phyloP scores from a whole-genome alignment of 2,113 vertebrate species.

The Atrichornis clamosus region DNA sequence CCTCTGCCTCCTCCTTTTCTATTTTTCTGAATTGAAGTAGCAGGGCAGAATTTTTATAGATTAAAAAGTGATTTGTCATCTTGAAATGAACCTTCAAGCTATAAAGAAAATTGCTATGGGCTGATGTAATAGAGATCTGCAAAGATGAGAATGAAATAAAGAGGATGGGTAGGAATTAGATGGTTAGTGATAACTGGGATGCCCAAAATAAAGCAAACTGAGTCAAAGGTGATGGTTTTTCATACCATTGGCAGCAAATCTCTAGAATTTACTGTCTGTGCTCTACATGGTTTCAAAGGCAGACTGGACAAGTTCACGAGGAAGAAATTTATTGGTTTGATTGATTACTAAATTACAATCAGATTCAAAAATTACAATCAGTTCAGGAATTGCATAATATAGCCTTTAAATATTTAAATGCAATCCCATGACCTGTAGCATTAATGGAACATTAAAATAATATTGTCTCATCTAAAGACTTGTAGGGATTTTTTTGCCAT shows the following conservation, averaged over 20 bases:
- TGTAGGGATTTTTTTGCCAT: background rate
- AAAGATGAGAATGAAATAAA: background rate
- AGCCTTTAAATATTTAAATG: background rate
- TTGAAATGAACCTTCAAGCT: background rate
- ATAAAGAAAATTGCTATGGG: background rate
- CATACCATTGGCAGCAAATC: background rate
- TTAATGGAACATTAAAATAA: background rate
- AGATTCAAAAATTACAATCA: background rate
- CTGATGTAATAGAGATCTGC: background rate
- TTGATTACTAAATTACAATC: background rate
- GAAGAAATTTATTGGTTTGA: background rate
- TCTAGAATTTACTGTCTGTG: background rate
- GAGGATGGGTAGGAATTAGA: background rate
- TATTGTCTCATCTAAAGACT: background rate
- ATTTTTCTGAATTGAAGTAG: background rate
- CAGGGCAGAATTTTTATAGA: background rate
- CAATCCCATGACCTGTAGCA: background rate
- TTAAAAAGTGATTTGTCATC: background rate
- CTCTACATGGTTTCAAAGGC: background rate
- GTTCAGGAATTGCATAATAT: background rate
- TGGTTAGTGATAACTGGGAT: background rate
- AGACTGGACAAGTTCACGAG: background rate
- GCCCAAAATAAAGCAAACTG: background rate
- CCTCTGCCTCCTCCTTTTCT: background rate
- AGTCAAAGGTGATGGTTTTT: background rate